Percentiles rank a stretch among this genome's conserved stretches.
phyloP scores from a whole-genome alignment of 1,140 invertebrate species.

The Procambarus virginalis region DNA sequence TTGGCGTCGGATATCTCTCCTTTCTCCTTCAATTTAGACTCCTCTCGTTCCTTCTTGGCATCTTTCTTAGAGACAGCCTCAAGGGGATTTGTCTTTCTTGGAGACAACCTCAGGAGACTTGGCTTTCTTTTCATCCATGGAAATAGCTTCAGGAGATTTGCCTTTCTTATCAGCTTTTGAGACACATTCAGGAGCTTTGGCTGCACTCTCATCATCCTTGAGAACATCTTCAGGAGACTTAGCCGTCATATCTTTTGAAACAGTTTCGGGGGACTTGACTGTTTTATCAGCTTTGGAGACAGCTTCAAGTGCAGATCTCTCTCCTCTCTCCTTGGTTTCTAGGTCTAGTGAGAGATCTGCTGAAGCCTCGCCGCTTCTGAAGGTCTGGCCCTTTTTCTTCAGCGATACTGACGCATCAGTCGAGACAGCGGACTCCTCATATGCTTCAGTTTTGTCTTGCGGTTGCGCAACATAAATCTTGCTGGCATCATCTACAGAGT shows the following conservation, averaged over 20 bases:
- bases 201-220: not conserved
- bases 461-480: too few relatives aligned
- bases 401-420: slow-evolving; percentile 16
- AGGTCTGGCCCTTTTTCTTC: slow-evolving; percentile 18
- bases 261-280: not conserved
- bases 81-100: not conserved
- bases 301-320: not conserved
- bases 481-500: not conserved
- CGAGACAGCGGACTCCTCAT: not conserved
- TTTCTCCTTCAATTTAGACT: not conserved
- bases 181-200: not conserved
- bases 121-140: not conserved
- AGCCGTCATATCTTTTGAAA: not conserved
- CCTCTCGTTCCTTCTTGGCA: not conserved
- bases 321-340: not conserved
- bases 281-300: not conserved
- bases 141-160: not conserved
- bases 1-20: not conserved
- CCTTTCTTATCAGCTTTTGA: not conserved
- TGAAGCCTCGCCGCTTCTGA: slow-evolving; percentile 2
- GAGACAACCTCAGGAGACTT: not conserved
- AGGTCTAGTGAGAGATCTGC: slow-evolving; percentile 10
- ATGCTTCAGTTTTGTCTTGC: not conserved
- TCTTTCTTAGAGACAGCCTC: not conserved
- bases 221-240: not conserved